Evolutionary conservation across 2,113 vertebrate genomes (phyloP), one percentile per base, ranked within the genome.

Genomic region (Corythaeola cristata): DNA sequence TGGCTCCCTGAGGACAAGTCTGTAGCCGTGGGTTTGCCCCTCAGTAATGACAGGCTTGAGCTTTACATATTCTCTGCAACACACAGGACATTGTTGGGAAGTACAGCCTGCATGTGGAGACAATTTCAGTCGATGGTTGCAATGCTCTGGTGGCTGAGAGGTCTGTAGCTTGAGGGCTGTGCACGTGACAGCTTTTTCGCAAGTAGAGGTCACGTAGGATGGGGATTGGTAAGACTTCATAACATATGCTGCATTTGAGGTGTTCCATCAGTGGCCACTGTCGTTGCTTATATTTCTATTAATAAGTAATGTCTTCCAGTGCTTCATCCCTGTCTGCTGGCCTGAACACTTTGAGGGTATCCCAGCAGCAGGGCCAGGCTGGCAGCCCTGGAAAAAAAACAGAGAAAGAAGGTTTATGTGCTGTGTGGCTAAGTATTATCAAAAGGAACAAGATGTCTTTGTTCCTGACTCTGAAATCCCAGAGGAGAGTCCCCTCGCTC

Each of bases 91-190:
- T n/a, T 74, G 27, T 30, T 53, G 39, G 22, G 49, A 69, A 47
- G 39, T 18, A 19, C 17, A 23, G 9, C 45, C 15, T 74, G 27
- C 21, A 23, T 3, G 14, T 27, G 37, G 53, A 73, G 33, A 44
- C 7, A 53, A 7, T 56, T 80, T 69, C 58, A 73, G 53, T 28
- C 0, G 0, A 23, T 69, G 28, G 11, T 20, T 45, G 64, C 11
- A 23, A 8, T 5, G 3, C 21, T 30, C 18, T 73, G 27, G 15
- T 77, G 11, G 21, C 27, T n/a, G 24, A 44, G 9, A 49, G 9
- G 24, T 84, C 66, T 75, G 37, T 45, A 5, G 7, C 67, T 37
- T 4, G 15, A 72, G 16, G 15, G 12, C 24, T 72, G 8, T 75
- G 28, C 17, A 15, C 21, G 47, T 67, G 35, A 28, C 85, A 55